Percentiles rank a stretch among this genome's conserved stretches.
Evolutionary conservation across 2,888 invertebrate genomes (phyloP).

Genomic region (Ctena decussata): DNA sequence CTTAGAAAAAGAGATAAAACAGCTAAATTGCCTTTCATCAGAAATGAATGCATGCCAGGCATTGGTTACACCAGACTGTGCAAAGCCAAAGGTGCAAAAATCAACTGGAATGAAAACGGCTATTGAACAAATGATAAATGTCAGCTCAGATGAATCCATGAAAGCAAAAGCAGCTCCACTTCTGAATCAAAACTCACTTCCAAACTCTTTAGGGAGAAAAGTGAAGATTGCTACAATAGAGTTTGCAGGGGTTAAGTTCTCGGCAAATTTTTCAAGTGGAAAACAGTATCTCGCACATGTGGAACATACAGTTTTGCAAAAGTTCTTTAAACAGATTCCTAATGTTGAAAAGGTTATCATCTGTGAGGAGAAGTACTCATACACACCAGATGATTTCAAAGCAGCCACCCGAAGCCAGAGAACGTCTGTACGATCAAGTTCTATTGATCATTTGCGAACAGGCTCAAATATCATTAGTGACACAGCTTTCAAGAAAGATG

Average conservation of each 20-base stretch:
- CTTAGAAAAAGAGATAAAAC: neutral
- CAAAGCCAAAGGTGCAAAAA: conserved; percentile 27
- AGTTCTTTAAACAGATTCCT: conserved; percentile 8
- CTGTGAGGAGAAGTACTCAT: conserved; percentile 45
- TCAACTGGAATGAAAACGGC: conserved; percentile 7
- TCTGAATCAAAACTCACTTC: neutral
- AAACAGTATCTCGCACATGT: conserved; percentile 22
- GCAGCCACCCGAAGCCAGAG: conserved; percentile 38
- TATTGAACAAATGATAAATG: neutral
- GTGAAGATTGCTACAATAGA: conserved; percentile 10
- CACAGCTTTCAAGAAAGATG: conserved; percentile 17
- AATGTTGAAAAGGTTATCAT: conserved; percentile 6
- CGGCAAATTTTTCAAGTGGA: conserved; percentile 26
- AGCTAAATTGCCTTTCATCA: neutral
- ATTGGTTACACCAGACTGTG: neutral
- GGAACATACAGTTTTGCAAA: conserved; percentile 7
- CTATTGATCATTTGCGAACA: conserved; percentile 41
- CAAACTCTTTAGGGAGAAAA: neutral
- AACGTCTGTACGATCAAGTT: neutral
- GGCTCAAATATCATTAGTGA: conserved; percentile 20
- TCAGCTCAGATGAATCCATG: neutral
- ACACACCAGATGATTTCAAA: conserved; percentile 52
- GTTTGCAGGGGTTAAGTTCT: conserved; percentile 45
- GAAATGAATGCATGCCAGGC: conserved; percentile 38
- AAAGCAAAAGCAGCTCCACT: neutral